Base-by-base conservation (phyloP, 2,797 vertebrate genomes). In the Fistularia tabacaria region DNA sequence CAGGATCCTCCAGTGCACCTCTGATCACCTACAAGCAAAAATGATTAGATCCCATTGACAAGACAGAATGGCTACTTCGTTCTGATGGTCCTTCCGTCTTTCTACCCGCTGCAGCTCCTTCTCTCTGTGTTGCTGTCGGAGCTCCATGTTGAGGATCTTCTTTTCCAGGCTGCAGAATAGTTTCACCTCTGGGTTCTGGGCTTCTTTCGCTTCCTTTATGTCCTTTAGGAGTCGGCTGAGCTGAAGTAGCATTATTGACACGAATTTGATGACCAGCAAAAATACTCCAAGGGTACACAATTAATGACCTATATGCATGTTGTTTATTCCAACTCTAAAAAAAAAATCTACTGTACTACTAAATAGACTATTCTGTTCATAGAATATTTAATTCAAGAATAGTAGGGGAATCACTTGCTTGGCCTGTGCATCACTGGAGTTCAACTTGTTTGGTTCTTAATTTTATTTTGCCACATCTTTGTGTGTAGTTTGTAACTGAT, bases 51-150 rank as follows among this genome's bases (percentile, higher is more conserved):
- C 2, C 11, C n/a, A 38, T 51, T 49, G 36, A 4, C 3, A 49
- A 8, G 25, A 14, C 6, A 11, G 11, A 5, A 36, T 12, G 36
- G 3, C 10, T 8, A 12, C n/a, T 49, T 5, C n/a, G n/a, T 37
- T 37, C 36, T 7, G 10, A 48, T 36, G 10, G 36, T 15, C 36
- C 11, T 8, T 3, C 42, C 12, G 36, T 11, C 10, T 1, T 15
- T 11, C 39, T 85, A 98, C 97, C 96, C 95, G 92, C 55, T 91
- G 92, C 54, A 98, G 92, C 70, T 95, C 91, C 40, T 89, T 82
- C 69, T 97, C 92, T 79, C 94, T 89, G 70, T 93, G 91, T 46
- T 89, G 83, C 38, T 93, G 91, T 66, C 92, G 85, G 39, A 87
- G 78, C 84, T 98, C 96, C 90, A 99, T 91, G 49, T 82, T 86